Conservation (phyloP, 2,113 vertebrate species). For the Vidua chalybeata region DNA sequence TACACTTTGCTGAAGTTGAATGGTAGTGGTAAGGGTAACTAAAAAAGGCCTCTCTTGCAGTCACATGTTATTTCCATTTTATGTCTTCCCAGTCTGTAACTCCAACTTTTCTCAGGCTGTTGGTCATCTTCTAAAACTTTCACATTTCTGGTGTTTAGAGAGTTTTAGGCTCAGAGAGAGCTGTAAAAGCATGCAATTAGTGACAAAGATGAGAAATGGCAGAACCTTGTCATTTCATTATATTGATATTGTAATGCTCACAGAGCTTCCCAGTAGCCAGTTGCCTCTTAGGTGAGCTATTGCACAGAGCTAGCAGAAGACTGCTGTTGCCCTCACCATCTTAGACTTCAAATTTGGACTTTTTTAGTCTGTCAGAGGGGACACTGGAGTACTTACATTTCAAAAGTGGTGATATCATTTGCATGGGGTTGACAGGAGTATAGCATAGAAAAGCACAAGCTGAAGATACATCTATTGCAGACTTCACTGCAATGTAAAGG, state of each 20-base stretch:
- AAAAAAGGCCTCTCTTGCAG: neutral
- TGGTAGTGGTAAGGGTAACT: neutral
- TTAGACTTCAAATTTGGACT: neutral
- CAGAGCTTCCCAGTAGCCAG: neutral
- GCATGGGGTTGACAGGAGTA: neutral
- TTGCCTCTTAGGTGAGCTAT: neutral
- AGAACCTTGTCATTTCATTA: slow-evolving; percentile 22
- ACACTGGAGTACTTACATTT: neutral
- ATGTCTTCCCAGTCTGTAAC: slow-evolving; percentile 3
- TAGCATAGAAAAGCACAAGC: neutral
- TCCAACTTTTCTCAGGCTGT: slow-evolving; percentile 16
- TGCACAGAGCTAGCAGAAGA: neutral
- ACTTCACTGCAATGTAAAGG: neutral
- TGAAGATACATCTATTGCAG: neutral
- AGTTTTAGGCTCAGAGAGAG: slow-evolving; percentile 12
- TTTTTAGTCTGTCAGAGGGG: neutral
- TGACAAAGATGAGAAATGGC: slow-evolving; percentile 4
- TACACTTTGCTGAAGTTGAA: neutral
- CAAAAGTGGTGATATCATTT: neutral
- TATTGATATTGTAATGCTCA: neutral
- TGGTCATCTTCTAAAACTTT: slow-evolving; percentile 45
- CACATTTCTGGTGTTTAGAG: slow-evolving; percentile 36
- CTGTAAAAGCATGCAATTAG: slow-evolving; percentile 43
- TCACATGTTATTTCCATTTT: neutral
- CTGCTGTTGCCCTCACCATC: neutral